Evolutionary conservation across 2,797 vertebrate genomes (phyloP).

Genomic region (Channa striata): DNA sequence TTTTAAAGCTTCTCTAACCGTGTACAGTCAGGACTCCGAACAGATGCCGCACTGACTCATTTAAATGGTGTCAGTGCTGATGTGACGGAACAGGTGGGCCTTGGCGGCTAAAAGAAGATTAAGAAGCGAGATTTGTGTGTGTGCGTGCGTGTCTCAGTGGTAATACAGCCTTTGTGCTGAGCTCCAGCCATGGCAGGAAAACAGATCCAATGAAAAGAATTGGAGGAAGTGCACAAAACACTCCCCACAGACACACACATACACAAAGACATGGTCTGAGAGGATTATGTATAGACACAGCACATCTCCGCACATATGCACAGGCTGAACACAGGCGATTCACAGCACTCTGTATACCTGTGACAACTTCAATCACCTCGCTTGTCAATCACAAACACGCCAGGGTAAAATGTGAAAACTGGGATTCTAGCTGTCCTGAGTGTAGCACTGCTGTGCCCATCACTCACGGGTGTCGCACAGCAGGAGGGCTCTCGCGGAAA

Average conservation of each 20-base stretch:
- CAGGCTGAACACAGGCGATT: constrained; percentile 47
- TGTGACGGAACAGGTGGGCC: constrained; percentile 60
- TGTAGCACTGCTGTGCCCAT: constrained; percentile 32
- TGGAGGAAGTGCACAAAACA: constrained; percentile 69
- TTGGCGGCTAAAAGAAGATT: constrained; percentile 49
- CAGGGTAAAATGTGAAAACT: constrained; percentile 19
- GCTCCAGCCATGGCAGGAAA: constrained; percentile 53
- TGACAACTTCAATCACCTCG: constrained; percentile 55
- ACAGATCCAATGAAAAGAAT: constrained; percentile 65
- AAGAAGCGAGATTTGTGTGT: constrained; percentile 43
- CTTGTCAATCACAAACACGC: constrained; percentile 54
- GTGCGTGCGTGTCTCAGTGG: constrained; percentile 24
- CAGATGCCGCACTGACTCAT: constrained; percentile 36
- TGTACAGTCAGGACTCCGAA: constrained; percentile 15
- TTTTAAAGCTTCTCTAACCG: background rate
- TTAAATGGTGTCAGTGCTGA: constrained; percentile 48
- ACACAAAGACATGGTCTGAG: constrained; percentile 50
- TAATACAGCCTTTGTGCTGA: constrained; percentile 60
- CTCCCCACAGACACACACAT: constrained; percentile 50
- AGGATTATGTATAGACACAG: constrained; percentile 56
- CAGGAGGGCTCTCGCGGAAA: constrained; percentile 51
- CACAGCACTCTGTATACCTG: constrained; percentile 31
- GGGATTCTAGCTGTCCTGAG: constrained; percentile 35
- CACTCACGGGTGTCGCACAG: constrained; percentile 50
- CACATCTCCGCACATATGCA: constrained; percentile 41